Evolutionary conservation across 2,888 invertebrate species (phyloP), one percentile per base, ranked within the genome.

Genomic region (Autographa pulchrina): DNA sequence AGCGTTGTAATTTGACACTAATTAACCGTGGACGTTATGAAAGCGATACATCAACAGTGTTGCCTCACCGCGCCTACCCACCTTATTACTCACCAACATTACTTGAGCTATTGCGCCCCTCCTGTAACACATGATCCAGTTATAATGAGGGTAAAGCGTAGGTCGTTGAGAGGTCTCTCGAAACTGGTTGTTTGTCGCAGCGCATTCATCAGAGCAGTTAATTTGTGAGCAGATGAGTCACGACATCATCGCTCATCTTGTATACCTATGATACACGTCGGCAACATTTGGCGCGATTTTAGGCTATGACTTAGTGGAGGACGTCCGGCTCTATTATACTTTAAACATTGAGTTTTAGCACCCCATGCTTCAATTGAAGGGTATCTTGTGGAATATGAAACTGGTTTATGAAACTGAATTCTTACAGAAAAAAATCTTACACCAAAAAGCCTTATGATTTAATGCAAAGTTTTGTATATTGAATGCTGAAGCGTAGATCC

Each of bases 171-270:
- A 77, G 92, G 80, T 91, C 92, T 85, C 31, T 35, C 35, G 58
- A 76, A 68, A 74, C 63, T 91, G 93, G 93, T 87, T 80, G 74
- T 80, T 78, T 88, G 89, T 90, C 88, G 84, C 81, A 84, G 88
- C 88, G 91, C 91, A 94, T 94, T 94, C 92, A 93, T 94, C 94
- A 94, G 92, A 90, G 90, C 90, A 94, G 93, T 94, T 95, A 95
- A 95, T 95, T 95, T 94, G 93, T 89, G 89, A 93, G 91, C 92
- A 92, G 91, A 94, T 93, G 93, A 93, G 92, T 92, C 92, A 92
- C 90, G 90, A 89, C 90, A 93, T 89, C 93, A 95, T 95, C 94
- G 90, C 93, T 95, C 95, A 95, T 95, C 91, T 89, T 89, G 90
- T 89, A 84, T 86, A 84, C 85, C 88, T 86, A 87, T 85, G 84